These are phyloP conservation scores for Hirundichthys speculiger DNA, from an alignment of 2,113 vertebrate genomes.

Conservation along the genomic window DNA sequence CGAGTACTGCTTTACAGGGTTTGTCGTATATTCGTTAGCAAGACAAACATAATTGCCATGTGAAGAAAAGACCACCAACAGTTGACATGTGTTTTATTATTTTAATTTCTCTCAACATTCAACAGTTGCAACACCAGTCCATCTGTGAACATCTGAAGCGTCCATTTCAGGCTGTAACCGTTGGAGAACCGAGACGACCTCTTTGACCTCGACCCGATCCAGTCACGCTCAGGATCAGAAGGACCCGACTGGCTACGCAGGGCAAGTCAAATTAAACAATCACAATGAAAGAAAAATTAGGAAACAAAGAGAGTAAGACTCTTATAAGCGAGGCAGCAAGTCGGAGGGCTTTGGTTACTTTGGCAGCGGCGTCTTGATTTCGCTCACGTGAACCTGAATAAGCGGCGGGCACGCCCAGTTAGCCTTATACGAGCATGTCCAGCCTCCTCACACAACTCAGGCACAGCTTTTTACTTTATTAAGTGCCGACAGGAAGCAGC, in stretches of 20 bases:
- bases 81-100: no score
- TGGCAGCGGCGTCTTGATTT: conserved; percentile 23
- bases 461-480: conserved; percentile 4
- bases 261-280: conserved; percentile 37
- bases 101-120: not conserved
- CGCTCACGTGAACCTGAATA: not conserved
- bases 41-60: no score
- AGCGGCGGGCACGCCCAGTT: not conserved
- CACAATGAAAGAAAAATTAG: conserved; percentile 14
- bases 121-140: conserved; percentile 21
- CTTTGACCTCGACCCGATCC: not conserved
- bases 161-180: conserved; percentile 19
- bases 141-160: conserved; percentile 2
- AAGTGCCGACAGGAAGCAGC: conserved; percentile 31
- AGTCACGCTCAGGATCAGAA: not conserved
- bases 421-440: not conserved
- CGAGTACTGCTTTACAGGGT: no score
- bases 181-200: not conserved
- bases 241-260: conserved; percentile 1
- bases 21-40: no score
- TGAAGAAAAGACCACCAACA: no score
- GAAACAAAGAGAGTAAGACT: conserved; percentile 13
- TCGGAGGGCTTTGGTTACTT: conserved; percentile 32
- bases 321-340: conserved; percentile 20
- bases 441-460: not conserved